A percentile compares a stretch with the other conserved stretches of the same genome.
Conservation (phyloP, 2,797 vertebrate genomes). For the Phoeniculus purpureus region DNA sequence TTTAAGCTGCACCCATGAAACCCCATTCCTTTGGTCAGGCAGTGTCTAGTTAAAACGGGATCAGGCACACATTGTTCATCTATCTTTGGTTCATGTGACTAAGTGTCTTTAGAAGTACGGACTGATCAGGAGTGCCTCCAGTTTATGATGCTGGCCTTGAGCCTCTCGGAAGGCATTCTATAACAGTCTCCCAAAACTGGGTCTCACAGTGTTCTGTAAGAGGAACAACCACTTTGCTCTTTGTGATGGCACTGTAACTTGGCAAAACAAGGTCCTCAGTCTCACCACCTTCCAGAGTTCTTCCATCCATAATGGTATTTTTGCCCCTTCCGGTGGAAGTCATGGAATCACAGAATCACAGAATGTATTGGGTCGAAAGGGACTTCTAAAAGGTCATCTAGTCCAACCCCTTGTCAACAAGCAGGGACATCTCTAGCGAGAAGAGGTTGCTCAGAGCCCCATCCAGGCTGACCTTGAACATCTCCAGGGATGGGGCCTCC, state of each 20-base stretch:
- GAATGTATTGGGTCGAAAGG: no score
- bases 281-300: neutral
- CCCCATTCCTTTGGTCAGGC: neutral
- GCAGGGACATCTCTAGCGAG: no score
- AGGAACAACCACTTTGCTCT: neutral
- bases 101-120: neutral
- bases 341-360: neutral
- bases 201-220: neutral
- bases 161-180: neutral
- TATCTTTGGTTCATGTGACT: neutral
- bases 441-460: no score
- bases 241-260: neutral
- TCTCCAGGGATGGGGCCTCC: no score
- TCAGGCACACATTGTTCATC: neutral
- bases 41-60: neutral
- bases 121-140: neutral
- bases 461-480: no score
- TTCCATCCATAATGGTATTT: neutral
- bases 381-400: no score
- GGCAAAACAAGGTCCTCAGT: neutral
- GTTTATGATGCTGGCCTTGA: neutral
- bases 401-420: no score
- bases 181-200: neutral
- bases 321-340: neutral
- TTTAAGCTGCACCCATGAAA: slow-evolving; percentile 14